Percentiles rank a stretch among this genome's conserved stretches.
These are phyloP conservation scores for Pteronura brasiliensis DNA, from an alignment of 2,113 vertebrate genomes.

Conservation along the genomic window DNA sequence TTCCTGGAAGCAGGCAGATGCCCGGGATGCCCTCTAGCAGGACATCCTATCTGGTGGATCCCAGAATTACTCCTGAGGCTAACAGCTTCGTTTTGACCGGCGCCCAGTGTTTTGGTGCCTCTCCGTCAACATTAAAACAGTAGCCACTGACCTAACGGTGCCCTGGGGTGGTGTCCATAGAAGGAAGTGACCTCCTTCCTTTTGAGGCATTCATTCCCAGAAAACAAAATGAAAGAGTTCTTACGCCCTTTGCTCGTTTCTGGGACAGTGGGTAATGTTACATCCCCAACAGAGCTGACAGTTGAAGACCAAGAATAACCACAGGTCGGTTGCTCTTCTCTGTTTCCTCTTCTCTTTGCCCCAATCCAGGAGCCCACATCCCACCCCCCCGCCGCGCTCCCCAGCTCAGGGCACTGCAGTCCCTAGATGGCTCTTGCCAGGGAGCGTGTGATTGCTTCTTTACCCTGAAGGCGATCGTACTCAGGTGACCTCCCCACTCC, in stretches of 20 bases:
- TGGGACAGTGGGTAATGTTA: background rate
- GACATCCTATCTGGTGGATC: background rate
- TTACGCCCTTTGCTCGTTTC: background rate
- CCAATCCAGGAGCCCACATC: accelerated
- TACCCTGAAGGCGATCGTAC: background rate
- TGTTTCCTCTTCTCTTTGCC: background rate
- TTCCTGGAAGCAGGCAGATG: background rate
- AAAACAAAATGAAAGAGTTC: background rate
- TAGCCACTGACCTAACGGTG: background rate
- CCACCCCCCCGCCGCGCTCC: too few relatives aligned
- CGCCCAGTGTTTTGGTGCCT: background rate
- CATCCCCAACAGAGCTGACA: background rate
- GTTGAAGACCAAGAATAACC: background rate
- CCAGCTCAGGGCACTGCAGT: background rate
- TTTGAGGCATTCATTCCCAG: background rate
- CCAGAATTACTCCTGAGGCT: background rate
- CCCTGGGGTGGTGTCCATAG: too few relatives aligned
- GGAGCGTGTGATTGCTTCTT: background rate
- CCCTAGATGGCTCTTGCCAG: background rate
- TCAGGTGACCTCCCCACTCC: background rate
- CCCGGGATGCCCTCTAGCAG: background rate
- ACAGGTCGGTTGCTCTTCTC: background rate
- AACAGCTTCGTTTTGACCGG: background rate
- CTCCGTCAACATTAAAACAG: background rate
- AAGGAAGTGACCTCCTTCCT: background rate